Evolutionary conservation across 2,797 vertebrate species (phyloP), one percentile per base, ranked within the genome.

Genomic region (Myripristis murdjan): DNA sequence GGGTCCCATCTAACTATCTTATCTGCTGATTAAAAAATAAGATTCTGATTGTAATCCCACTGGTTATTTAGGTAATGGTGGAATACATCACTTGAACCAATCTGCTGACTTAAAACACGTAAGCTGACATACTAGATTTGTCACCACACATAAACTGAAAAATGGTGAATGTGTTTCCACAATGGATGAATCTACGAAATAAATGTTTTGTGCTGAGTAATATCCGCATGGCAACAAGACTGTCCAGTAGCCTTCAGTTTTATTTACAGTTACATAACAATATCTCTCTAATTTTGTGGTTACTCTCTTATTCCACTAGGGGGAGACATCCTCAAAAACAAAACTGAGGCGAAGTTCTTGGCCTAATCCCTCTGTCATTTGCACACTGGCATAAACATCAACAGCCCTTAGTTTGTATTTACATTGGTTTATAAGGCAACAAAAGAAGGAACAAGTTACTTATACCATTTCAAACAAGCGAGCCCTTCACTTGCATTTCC

Each of bases 151-250:
- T 14, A 6, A 28, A 14, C 14, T 14, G 1, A 10, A 9, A 48
- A 48, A 12, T 12, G 9, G 18, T 48, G 23, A 7, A 23, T 23
- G 4, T 5, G 24, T n/a, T 18, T 39, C 3, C 18, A 48, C 16
- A 72, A 61, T 14, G 28, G 31, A 64, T 5, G 6, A 49, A 71
- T 46, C 22, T 4, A 37, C 48, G 24, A 28, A 22, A 28, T 26
- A 49, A 24, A 49, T 55, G 33, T 43, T 63, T 16, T 22, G 37
- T 10, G 31, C 20, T 31, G 24, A 70, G 59, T 33, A 24, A 67
- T 75, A 64, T 91, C 83, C 88, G 90, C 88, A 83, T 70, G 64
- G 90, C 87, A 92, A 90, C 90, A 91, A 53, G 65, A 33, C 64
- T 41, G 64, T 46, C 81, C 73, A 81, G 87, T 84, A 28, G 82